phyloP scores from a whole-genome alignment of 2,797 vertebrate genomes.

The Phrynocephalus vlangalii region DNA sequence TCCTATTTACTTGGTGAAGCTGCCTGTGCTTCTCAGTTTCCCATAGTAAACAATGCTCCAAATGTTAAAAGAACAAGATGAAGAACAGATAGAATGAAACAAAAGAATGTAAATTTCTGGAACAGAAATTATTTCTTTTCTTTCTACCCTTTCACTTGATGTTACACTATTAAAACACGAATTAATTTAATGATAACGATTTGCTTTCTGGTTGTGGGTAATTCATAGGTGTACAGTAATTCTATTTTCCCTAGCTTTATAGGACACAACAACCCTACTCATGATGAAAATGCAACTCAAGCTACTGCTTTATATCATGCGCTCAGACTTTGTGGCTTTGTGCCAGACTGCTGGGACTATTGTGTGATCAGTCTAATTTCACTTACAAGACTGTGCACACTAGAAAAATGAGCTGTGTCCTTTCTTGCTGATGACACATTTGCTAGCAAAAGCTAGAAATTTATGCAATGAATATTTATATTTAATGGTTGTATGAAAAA shows the following conservation, averaged over 20 bases:
- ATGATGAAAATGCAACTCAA: background rate
- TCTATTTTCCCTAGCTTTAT: background rate
- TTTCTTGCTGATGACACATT: background rate
- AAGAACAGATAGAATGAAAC: background rate
- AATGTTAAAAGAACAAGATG: background rate
- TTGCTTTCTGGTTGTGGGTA: background rate
- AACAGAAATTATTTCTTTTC: background rate
- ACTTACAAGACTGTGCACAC: background rate
- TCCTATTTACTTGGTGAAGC: background rate
- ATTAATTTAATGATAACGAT: background rate
- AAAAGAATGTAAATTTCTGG: background rate
- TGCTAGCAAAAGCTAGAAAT: background rate
- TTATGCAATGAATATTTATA: background rate
- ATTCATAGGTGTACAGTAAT: background rate
- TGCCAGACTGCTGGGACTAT: background rate
- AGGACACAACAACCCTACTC: background rate
- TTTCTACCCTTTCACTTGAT: too few relatives aligned
- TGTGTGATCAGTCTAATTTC: background rate
- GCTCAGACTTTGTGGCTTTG: background rate
- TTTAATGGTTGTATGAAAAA: background rate
- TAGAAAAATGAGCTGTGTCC: background rate
- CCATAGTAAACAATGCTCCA: background rate
- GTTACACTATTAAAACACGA: background rate
- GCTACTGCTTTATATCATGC: background rate
- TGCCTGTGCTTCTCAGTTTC: background rate